These are phyloP conservation scores for Cariama cristata DNA, from an alignment of 2,113 vertebrate genomes.

Conservation along the genomic window DNA sequence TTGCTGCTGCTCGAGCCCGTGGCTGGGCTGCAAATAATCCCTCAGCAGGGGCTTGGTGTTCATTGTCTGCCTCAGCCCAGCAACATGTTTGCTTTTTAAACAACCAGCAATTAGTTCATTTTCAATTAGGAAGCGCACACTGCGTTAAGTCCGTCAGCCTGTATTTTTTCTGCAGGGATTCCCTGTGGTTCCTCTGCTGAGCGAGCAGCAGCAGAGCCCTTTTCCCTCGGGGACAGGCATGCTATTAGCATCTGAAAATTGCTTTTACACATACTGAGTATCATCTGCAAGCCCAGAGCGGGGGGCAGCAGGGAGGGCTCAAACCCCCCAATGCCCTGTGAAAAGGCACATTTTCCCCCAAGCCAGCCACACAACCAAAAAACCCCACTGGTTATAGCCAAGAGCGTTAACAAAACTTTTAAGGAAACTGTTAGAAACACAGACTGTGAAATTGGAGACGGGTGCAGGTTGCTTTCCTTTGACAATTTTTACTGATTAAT, in stretches of 20 bases:
- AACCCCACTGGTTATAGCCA: background rate
- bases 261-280: background rate
- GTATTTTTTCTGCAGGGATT: background rate
- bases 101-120: background rate
- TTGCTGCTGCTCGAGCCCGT: rapidly evolving
- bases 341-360: background rate
- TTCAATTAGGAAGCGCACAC: background rate
- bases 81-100: background rate
- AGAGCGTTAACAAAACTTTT: background rate
- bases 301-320: background rate
- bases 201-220: background rate
- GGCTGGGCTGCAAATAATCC: background rate
- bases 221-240: rapidly evolving
- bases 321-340: rapidly evolving
- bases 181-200: background rate
- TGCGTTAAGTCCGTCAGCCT: background rate
- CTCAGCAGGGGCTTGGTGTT: background rate
- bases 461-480: background rate
- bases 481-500: constrained; percentile 17
- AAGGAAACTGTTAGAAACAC: background rate
- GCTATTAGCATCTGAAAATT: background rate
- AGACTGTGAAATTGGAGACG: background rate
- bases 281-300: background rate
- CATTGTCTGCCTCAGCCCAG: background rate
- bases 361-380: background rate